Base-by-base conservation (phyloP, 1,140 invertebrate species). In the Lethrus apterus region DNA sequence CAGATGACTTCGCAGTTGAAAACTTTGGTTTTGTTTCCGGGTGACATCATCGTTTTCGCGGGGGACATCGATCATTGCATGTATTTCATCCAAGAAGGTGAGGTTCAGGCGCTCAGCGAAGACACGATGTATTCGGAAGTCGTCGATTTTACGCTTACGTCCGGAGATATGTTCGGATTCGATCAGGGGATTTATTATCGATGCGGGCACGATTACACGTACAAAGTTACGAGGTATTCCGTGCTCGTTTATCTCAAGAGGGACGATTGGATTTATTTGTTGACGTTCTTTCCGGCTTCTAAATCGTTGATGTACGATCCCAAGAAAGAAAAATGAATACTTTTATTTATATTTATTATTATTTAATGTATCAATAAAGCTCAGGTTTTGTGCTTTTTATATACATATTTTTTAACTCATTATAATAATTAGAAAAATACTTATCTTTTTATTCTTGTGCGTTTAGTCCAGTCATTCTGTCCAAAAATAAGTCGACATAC, bases 141-240 rank as follows among this genome's bases (percentile, higher is more conserved):
- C 5, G 21, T 44, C 2, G 49, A 48, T 7, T 38, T 32, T 30
- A 9, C 43, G n/a, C 26, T 55, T n/a, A 9, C 33, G 2, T 26
- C 14, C 11, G 52, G 45, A 3, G 52, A 51, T 14, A 48, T 45
- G 30, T 55, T 55, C 36, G 52, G 52, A 13, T 29, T 51, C 9
- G 29, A 48, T 15, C 52, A 55, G 18, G 32, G 50, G 3, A 20
- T 51, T 17, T 44, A 47, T 21, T 23, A 17, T 7, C 4, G 33
- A 4, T 24, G n/a, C 41, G 52, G 52, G 5, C 52, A 54, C 19
- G 40, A 51, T 13, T 54, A 40, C 21, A 40, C 48, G 13, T 54
- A 54, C 15, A 35, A 42, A 13, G 40, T 33, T 21, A 31, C 19
- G 1, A 33, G 31, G 18, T 40, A 48, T 24, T 31, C 38, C 3